Conservation (phyloP, 2,113 vertebrate species). For the Zosterops pallidus region DNA sequence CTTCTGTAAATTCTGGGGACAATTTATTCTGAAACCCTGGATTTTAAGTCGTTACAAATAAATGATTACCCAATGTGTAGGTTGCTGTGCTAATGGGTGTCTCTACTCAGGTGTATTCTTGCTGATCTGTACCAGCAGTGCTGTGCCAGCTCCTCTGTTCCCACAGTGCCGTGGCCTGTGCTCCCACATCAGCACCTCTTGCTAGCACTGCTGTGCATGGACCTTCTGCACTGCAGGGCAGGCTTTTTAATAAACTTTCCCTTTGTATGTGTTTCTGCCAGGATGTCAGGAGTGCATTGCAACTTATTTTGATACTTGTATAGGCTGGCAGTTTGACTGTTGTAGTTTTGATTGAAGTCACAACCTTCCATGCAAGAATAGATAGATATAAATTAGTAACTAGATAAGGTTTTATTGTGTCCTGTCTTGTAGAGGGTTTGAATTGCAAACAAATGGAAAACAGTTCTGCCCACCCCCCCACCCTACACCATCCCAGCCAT, state of each 20-base stretch:
- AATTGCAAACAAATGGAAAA: neutral
- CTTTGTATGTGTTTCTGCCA: neutral
- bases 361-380: neutral
- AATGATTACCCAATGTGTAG: neutral
- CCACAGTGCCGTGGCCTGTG: neutral
- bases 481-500: neutral
- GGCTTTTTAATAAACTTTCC: neutral
- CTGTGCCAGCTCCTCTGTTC: neutral
- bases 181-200: neutral
- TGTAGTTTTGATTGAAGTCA: neutral
- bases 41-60: neutral
- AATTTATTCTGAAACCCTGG: neutral
- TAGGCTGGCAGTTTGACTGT: neutral
- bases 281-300: neutral
- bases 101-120: neutral
- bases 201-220: neutral
- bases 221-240: neutral
- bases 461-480: rapidly evolving
- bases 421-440: neutral
- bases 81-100: neutral
- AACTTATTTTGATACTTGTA: neutral
- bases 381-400: neutral
- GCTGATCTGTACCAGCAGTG: rapidly evolving
- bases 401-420: neutral
- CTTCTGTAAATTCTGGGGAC: neutral